These are phyloP conservation scores for Tigriopus japonicus DNA, from an alignment of 1,140 invertebrate genomes.

Conservation along the genomic window DNA sequence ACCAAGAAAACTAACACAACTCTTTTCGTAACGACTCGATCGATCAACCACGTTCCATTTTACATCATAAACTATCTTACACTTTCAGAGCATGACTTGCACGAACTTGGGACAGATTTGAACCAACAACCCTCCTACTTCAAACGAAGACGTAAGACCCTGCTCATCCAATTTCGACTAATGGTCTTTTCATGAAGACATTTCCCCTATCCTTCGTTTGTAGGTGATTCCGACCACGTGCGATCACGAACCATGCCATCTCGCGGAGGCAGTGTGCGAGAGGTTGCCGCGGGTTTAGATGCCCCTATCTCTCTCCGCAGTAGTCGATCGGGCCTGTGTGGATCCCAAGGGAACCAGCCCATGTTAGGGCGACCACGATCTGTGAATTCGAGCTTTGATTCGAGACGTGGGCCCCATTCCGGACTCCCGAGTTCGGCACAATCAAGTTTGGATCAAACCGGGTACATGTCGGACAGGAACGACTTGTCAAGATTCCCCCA, in stretches of 20 bases:
- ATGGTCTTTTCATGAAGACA: too few species aligned
- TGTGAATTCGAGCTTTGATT: conserved; percentile 3
- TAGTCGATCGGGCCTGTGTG: too few species aligned
- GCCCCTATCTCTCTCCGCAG: too few species aligned
- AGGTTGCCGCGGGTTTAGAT: too few species aligned
- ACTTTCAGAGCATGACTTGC: conserved; percentile 11
- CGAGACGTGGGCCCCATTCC: not conserved
- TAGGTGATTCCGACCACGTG: not conserved
- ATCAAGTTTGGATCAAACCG: conserved; percentile 34
- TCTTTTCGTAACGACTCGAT: not conserved
- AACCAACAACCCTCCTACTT: conserved; percentile 2
- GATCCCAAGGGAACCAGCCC: too few species aligned
- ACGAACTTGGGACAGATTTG: conserved; percentile 1
- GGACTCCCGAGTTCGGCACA: not conserved
- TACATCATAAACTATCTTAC: too few species aligned
- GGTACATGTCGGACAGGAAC: conserved; percentile 39
- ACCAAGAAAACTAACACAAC: too few species aligned
- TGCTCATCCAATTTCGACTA: not conserved
- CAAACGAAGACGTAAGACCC: conserved; percentile 4
- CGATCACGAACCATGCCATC: conserved; percentile 6
- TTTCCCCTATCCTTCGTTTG: too few species aligned
- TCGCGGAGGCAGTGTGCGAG: not conserved
- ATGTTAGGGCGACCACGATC: not conserved
- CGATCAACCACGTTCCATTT: not conserved
- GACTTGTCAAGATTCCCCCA: conserved; percentile 38